Conservation (phyloP, 1,140 invertebrate species). For the Trachymyrmex cornetzi region DNA sequence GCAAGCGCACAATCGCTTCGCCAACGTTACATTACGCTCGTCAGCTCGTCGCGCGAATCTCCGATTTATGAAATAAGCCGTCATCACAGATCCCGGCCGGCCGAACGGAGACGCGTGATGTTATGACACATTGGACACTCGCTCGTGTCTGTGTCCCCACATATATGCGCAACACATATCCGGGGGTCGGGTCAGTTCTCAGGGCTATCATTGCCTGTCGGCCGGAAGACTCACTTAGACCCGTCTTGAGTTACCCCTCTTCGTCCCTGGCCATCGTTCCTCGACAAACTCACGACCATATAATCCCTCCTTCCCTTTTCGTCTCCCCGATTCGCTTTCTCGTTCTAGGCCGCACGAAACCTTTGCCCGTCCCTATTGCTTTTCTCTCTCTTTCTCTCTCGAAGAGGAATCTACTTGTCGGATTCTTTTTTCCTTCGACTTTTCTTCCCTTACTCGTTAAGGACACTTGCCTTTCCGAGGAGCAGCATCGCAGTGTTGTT, state of each 20-base stretch:
- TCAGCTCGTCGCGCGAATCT: constrained; percentile 68
- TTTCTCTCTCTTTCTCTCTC: constrained; percentile 67
- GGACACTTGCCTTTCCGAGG: constrained; percentile 64
- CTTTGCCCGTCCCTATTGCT: constrained; percentile 59
- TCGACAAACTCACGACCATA: constrained; percentile 75
- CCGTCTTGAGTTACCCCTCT: constrained; percentile 86
- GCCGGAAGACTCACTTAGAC: constrained; percentile 87
- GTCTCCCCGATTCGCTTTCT: constrained; percentile 59
- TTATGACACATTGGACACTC: constrained; percentile 73
- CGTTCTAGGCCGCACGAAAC: constrained; percentile 46
- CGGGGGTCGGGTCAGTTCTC: constrained; percentile 86
- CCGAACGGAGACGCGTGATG: constrained; percentile 64
- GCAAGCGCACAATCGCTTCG: constrained; percentile 55
- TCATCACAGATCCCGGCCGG: constrained; percentile 65
- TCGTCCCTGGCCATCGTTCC: constrained; percentile 74
- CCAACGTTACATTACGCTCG: constrained; percentile 42
- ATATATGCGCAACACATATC: constrained; percentile 84
- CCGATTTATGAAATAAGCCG: constrained; percentile 76
- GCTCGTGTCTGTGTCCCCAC: constrained; percentile 75
- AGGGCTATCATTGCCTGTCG: constrained; percentile 86
- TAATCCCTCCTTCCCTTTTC: constrained; percentile 73
- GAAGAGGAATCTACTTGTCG: constrained; percentile 63
- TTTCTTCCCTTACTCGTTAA: constrained; percentile 38
- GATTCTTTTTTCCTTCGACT: constrained; percentile 44
- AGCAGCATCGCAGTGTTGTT: background rate